phyloP scores from a whole-genome alignment of 2,888 invertebrate genomes.

The Nycteola revayana region DNA sequence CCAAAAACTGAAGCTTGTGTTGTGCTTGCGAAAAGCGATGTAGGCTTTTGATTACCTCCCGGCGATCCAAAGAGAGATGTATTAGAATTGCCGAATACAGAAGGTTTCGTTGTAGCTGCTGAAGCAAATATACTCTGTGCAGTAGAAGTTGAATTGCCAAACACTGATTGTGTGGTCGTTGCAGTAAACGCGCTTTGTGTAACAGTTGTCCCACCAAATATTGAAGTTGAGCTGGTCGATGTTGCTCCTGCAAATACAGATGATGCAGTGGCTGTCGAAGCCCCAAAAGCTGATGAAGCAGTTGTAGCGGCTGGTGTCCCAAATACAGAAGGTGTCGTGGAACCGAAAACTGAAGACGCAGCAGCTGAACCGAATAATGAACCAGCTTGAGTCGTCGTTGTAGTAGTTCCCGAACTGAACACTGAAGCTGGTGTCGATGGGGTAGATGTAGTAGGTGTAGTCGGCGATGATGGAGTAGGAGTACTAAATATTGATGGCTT shows the following conservation, averaged over 20 bases:
- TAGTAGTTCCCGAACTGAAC: conserved; percentile 30
- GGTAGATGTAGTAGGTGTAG: conserved; percentile 31
- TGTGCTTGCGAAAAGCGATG: conserved; percentile 2
- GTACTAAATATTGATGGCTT: conserved; percentile 37
- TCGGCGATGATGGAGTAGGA: conserved; percentile 34
- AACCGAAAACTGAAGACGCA: conserved; percentile 11
- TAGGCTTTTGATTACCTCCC: background rate
- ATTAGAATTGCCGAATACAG: conserved; percentile 33
- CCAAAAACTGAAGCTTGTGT: conserved; percentile 15
- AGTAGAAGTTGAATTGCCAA: conserved; percentile 21
- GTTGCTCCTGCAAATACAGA: conserved; percentile 32
- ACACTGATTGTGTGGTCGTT: conserved; percentile 25
- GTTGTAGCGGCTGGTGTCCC: conserved; percentile 24
- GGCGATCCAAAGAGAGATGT: conserved; percentile 25
- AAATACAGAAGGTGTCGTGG: conserved; percentile 28
- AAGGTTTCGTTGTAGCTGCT: conserved; percentile 22
- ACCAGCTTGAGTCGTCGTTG: conserved; percentile 13
- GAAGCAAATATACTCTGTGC: conserved; percentile 21
- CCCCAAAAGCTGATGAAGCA: conserved; percentile 38
- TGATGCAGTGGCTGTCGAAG: conserved; percentile 27
- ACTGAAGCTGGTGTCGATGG: conserved; percentile 12
- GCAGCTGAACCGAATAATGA: conserved; percentile 36
- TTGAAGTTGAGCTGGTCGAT: background rate
- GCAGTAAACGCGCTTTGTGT: conserved; percentile 34
- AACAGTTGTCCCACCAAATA: conserved; percentile 14